Evolutionary conservation across 2,113 vertebrate genomes (phyloP).

Genomic region (Rattus norvegicus): GRCr8 NC_086020.1:173109001-173109500

Average conservation of each 20-base stretch:
- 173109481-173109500: background rate
- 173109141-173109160: background rate
- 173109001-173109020: background rate
- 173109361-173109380: background rate
- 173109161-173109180: background rate
- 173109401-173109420: background rate
- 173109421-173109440: background rate
- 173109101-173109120: background rate
- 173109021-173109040: background rate
- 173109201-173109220: background rate
- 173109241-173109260: background rate
- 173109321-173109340: background rate
- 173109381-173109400: background rate
- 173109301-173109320: background rate
- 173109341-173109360: background rate
- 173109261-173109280: background rate
- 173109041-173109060: background rate
- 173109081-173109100: background rate
- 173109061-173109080: background rate
- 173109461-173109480: background rate
- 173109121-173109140: background rate
- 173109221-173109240: background rate
- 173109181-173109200: background rate
- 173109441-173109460: no score
- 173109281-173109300: background rate